These are phyloP conservation scores for Rhyzopertha dominica DNA, from an alignment of 1,140 invertebrate species.

Conservation along the genomic window DNA sequence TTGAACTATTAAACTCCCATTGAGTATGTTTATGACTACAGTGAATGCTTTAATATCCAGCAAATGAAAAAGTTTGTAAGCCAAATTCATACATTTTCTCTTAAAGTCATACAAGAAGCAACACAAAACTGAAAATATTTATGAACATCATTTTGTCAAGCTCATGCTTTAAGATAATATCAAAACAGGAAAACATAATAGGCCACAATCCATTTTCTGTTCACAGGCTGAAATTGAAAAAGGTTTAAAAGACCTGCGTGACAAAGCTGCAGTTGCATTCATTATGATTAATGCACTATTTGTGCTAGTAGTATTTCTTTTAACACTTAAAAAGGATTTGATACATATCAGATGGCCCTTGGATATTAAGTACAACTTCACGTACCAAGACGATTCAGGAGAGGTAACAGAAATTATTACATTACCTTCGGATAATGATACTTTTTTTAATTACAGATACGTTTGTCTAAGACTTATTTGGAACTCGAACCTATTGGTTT, in stretches of 20 bases:
- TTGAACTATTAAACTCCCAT: too few species aligned
- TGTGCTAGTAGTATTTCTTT: constrained; percentile 71
- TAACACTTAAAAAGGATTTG: constrained; percentile 70
- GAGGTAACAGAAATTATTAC: constrained; percentile 31
- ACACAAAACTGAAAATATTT: too few species aligned
- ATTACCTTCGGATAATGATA: background rate
- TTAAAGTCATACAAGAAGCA: too few species aligned
- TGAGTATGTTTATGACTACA: too few species aligned
- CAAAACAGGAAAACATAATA: background rate
- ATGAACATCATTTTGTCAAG: background rate
- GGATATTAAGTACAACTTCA: constrained; percentile 61
- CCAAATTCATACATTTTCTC: too few species aligned
- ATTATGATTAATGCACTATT: constrained; percentile 82
- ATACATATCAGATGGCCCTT: constrained; percentile 69
- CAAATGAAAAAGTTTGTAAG: too few species aligned
- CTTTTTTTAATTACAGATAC: background rate
- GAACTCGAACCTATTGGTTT: constrained; percentile 73
- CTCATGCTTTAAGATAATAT: background rate
- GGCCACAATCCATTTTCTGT: constrained; percentile 37
- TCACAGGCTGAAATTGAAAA: constrained; percentile 52
- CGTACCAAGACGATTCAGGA: constrained; percentile 48
- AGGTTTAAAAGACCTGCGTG: constrained; percentile 61
- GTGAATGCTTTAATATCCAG: too few species aligned
- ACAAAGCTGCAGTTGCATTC: constrained; percentile 72
- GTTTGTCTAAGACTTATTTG: constrained; percentile 49